Percentiles rank a stretch among this genome's conserved stretches.
Conservation (phyloP, 2,113 vertebrate species). For the Eclectus roratus region DNA sequence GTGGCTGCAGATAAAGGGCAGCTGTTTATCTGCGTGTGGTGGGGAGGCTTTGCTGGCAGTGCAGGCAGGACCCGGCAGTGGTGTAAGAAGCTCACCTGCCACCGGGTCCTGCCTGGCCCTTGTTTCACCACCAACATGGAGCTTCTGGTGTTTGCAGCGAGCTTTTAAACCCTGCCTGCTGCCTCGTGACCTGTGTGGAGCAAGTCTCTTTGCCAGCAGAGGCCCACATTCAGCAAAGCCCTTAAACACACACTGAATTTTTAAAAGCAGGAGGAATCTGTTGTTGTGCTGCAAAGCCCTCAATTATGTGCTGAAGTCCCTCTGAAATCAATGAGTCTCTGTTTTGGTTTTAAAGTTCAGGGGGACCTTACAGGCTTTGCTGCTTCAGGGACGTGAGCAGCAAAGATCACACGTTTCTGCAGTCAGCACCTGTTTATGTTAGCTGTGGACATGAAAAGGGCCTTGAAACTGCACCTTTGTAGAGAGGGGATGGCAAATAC, state of each 20-base stretch:
- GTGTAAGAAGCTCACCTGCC: not conserved
- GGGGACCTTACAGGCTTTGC: not conserved
- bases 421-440: not conserved
- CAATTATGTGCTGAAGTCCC: not conserved
- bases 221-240: not conserved
- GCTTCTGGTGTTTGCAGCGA: not conserved
- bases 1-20: constrained; percentile 53
- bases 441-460: not conserved
- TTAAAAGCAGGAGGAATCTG: not conserved
- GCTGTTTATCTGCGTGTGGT: not conserved
- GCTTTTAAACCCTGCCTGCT: not conserved
- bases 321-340: constrained; percentile 20
- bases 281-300: not conserved
- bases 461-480: not conserved
- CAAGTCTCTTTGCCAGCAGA: not conserved
- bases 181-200: not conserved
- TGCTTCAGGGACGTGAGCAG: not conserved
- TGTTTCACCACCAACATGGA: not conserved
- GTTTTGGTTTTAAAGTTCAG: not conserved
- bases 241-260: not conserved
- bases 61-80: not conserved
- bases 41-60: not conserved
- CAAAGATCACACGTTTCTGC: not conserved
- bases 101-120: not conserved
- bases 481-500: not conserved